Evolutionary conservation across 2,113 vertebrate genomes (phyloP).

Genomic region (Menidia beryllina): DNA sequence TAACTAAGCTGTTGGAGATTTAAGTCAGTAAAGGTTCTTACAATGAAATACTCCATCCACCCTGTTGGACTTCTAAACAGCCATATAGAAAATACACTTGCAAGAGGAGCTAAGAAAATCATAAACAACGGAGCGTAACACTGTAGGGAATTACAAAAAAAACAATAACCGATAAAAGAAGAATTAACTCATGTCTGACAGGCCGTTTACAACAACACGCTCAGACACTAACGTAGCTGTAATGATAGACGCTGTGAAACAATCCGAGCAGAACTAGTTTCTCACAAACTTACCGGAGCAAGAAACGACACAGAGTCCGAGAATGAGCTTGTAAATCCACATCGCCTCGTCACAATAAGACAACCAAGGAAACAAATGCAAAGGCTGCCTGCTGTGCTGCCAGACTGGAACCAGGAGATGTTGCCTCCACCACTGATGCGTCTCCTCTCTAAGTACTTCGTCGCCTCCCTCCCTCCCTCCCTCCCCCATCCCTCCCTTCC

Average conservation of each 20-base stretch:
- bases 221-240: not conserved
- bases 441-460: constrained; percentile 72
- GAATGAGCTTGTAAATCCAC: constrained; percentile 72
- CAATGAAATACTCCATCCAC: not conserved
- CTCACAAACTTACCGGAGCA: constrained; percentile 69
- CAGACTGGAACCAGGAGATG: constrained; percentile 54
- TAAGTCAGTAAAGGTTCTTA: not conserved
- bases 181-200: constrained; percentile 5
- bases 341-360: constrained; percentile 35
- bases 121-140: too few relatives aligned
- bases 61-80: not conserved
- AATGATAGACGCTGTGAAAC: not conserved
- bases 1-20: too few relatives aligned
- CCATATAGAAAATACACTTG: not conserved
- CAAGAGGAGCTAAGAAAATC: too few relatives aligned
- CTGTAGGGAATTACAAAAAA: not conserved
- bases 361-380: constrained; percentile 5
- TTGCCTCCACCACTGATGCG: constrained; percentile 73
- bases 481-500: not conserved
- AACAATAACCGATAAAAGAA: not conserved
- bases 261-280: not conserved
- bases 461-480: constrained; percentile 16
- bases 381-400: constrained; percentile 18
- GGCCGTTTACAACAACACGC: not conserved
- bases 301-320: constrained; percentile 63